Evolutionary conservation across 2,113 vertebrate species (phyloP).

Genomic region (Gadus chalcogrammus): DNA sequence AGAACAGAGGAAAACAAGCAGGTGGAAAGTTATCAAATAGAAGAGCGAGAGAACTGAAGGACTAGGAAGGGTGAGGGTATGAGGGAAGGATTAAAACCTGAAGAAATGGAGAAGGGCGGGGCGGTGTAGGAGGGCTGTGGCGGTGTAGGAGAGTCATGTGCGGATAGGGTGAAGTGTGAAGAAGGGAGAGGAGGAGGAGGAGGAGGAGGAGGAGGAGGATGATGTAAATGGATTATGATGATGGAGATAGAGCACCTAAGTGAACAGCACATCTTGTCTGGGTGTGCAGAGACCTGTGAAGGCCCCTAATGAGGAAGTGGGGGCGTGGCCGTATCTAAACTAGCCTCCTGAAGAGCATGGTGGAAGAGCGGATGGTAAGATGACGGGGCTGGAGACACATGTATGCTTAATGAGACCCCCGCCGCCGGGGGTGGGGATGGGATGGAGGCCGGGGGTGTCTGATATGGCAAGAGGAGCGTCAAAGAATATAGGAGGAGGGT

Average conservation of each 20-base stretch:
- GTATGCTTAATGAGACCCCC: constrained; percentile 45
- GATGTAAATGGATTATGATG: too few species aligned
- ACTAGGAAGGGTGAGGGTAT: too few species aligned
- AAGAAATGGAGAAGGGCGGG: constrained; percentile 7
- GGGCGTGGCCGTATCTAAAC: constrained; percentile 15
- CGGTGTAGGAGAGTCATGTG: too few species aligned
- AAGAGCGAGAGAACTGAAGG: too few species aligned
- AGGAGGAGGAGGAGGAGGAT: constrained; percentile 10
- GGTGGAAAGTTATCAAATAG: too few species aligned
- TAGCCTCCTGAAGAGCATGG: constrained; percentile 25
- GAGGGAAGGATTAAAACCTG: too few species aligned
- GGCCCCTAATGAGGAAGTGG: background rate
- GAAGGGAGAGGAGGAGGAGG: background rate
- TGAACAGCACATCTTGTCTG: constrained; percentile 22
- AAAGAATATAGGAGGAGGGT: constrained; percentile 52
- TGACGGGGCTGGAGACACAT: constrained; percentile 33
- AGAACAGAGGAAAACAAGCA: too few species aligned
- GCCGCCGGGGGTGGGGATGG: constrained; percentile 15
- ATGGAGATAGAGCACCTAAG: constrained; percentile 14
- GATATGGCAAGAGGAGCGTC: constrained; percentile 54
- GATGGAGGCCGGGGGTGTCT: constrained; percentile 38
- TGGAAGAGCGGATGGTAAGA: constrained; percentile 31
- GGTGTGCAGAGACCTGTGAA: constrained; percentile 12
- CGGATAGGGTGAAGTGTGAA: too few species aligned
- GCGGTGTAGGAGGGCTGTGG: constrained; percentile 9